phyloP scores from a whole-genome alignment of 2,113 vertebrate species.

The Boulengeromyrus knoepffleri region DNA sequence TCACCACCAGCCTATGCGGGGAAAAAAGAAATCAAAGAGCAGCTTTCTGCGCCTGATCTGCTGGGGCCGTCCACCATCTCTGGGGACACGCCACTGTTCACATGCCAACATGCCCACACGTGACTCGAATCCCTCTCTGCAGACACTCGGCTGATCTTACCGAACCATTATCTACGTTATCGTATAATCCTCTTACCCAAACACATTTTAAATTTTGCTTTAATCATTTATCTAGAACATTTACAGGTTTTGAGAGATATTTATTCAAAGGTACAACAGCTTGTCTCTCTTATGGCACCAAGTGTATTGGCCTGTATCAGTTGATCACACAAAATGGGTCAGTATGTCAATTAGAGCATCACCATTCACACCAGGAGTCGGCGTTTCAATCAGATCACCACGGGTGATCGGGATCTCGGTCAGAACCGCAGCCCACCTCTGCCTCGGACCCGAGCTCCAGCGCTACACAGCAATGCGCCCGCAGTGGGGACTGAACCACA shows the following conservation, averaged over 20 bases:
- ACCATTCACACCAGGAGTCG: not conserved
- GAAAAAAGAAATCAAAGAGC: not conserved
- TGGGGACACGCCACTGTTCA: not conserved
- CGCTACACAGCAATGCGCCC: not conserved
- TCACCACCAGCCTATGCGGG: not conserved
- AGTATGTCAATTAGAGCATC: not conserved
- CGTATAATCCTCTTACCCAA: not conserved
- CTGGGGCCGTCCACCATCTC: not conserved
- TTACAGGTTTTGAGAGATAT: not conserved
- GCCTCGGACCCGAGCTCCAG: not conserved
- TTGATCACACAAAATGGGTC: not conserved
- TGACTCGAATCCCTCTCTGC: not conserved
- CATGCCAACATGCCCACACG: not conserved
- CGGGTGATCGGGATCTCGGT: not conserved
- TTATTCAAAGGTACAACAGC: not conserved
- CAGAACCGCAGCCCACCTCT: not conserved
- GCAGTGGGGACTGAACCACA: not conserved
- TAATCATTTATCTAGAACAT: not conserved
- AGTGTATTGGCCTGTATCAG: not conserved
- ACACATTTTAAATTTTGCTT: not conserved
- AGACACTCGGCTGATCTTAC: not conserved
- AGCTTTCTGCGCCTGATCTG: not conserved
- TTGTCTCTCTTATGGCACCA: not conserved
- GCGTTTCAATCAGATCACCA: not conserved
- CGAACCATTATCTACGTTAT: not conserved